These are phyloP conservation scores for Chiloscyllium punctatum DNA, from an alignment of 2,797 vertebrate genomes.

Conservation along the genomic window DNA sequence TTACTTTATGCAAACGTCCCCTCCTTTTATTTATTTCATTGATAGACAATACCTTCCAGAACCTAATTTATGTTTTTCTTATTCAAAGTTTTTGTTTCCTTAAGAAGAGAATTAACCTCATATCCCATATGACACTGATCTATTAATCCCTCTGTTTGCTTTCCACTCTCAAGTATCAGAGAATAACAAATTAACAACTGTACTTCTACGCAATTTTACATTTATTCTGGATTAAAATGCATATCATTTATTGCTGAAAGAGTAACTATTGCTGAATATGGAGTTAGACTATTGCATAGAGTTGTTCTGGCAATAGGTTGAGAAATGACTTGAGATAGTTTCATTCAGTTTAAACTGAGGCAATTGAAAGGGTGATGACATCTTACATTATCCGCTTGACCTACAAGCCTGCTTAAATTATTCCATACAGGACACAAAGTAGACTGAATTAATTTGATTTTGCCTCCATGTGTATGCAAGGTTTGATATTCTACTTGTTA, in stretches of 20 bases:
- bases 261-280: not conserved
- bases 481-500: not conserved
- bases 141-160: not conserved
- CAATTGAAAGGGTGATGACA: not conserved
- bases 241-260: not conserved
- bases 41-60: not conserved
- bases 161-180: not conserved
- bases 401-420: not conserved
- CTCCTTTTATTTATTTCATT: not conserved
- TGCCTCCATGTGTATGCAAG: not conserved
- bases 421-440: not conserved
- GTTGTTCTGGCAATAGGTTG: not conserved
- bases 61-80: not conserved
- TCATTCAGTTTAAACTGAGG: not conserved
- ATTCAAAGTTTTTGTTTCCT: not conserved
- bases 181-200: not conserved
- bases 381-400: not conserved
- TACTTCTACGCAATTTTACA: not conserved
- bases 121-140: not conserved
- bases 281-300: not conserved
- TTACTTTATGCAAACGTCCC: not conserved
- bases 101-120: not conserved
- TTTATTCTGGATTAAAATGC: not conserved
- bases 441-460: slow-evolving; percentile 17
- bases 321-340: not conserved